phyloP scores from a whole-genome alignment of 1,140 invertebrate species.

The Drosophila pruinosa region DNA sequence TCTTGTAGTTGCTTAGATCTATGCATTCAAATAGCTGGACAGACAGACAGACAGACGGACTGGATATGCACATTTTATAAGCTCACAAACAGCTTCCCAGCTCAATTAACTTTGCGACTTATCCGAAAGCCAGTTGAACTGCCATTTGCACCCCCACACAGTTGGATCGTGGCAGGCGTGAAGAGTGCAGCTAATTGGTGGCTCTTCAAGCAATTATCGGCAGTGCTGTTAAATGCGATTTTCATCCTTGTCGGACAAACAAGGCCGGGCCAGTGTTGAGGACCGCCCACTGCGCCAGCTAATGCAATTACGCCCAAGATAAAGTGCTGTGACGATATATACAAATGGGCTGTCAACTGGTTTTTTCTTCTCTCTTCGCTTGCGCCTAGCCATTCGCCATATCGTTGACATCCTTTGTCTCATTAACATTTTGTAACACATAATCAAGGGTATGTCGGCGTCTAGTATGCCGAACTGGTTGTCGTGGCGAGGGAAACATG shows the following conservation, averaged over 20 bases:
- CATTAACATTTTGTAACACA: constrained; percentile 59
- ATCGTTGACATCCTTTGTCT: constrained; percentile 57
- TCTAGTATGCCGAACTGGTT: neutral
- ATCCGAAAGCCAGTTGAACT: neutral
- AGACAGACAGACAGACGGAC: too few species aligned
- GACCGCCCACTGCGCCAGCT: neutral
- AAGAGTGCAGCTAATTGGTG: neutral
- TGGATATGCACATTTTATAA: too few species aligned
- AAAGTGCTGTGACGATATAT: constrained; percentile 5
- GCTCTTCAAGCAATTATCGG: neutral
- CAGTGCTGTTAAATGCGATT: constrained; percentile 24
- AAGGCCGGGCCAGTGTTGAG: neutral
- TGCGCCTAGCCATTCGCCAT: neutral
- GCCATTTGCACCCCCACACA: neutral
- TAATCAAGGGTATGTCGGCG: constrained; percentile 21
- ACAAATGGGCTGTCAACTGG: constrained; percentile 32
- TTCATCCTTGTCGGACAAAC: neutral
- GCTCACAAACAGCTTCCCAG: too few species aligned
- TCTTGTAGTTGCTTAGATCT: too few species aligned
- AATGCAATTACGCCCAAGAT: constrained; percentile 1
- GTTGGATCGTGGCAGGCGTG: neutral
- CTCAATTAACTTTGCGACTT: neutral
- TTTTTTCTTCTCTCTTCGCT: neutral
- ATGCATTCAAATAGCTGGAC: too few species aligned
- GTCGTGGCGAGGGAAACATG: too few species aligned